Evolutionary conservation across 2,797 vertebrate genomes (phyloP), one percentile per base, ranked within the genome.

Genomic region (Threskiornis aethiopicus): DNA sequence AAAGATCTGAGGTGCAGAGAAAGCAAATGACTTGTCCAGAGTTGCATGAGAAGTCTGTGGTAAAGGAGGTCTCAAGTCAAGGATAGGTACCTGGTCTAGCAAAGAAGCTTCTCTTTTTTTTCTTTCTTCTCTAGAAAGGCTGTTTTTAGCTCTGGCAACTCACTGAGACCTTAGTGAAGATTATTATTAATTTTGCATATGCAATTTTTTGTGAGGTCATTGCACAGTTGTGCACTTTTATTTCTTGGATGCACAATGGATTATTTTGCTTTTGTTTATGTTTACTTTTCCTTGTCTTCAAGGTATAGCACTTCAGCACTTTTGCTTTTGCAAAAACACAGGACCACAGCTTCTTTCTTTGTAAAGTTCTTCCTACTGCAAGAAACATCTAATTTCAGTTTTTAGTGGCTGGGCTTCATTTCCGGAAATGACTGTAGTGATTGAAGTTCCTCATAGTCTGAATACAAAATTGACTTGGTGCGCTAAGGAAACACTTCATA

Each of bases 381-480:
- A 22, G 73, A 46, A 65, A 39, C 65, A 25, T 57, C 39, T 42
- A 13, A 66, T 21, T 67, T 71, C 66, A 29, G 35, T 41, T 75
- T 76, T 89, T 2, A 49, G 76, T 41, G 81, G 75, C 52, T 66
- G 41, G 37, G 62, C 33, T 75, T 77, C 52, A 4, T 16, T 6
- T 39, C 95, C 95, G 96, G 97, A 97, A 97, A 93, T 97, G 96
- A 97, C 94, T 19, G 4, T 67, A 93, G 95, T 79, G 82, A 81
- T 81, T 80, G 79, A 84, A 90, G 93, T 97, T 97, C 97, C 97
- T 95, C 94, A 58, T 66, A 78, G 58, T 41, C 64, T 8, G 16
- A 41, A 2, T 44, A 29, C 44, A 39, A 66, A 67, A n/a, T 3
- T 42, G 42, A 13, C 37, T 51, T 11, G 10, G 35, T 49, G 41